phyloP scores from a whole-genome alignment of 2,113 vertebrate genomes.

The Xenopus tropicalis region UCB_Xtro_10.0 CM004443.2:146332501-146333000 shows the following conservation, averaged over 20 bases:
- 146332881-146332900: not conserved
- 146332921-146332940: not conserved
- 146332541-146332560: too few relatives aligned
- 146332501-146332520: too few relatives aligned
- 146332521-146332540: too few relatives aligned
- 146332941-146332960: constrained; percentile 27
- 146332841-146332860: not conserved
- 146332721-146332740: not conserved
- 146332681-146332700: too few relatives aligned
- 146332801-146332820: not conserved
- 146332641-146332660: too few relatives aligned
- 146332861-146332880: not conserved
- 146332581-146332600: too few relatives aligned
- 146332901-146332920: constrained; percentile 6
- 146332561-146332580: too few relatives aligned
- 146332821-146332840: not conserved
- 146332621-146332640: too few relatives aligned
- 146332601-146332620: too few relatives aligned
- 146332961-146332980: constrained; percentile 21
- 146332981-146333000: constrained; percentile 27
- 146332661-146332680: too few relatives aligned
- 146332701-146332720: not conserved
- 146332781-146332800: not conserved
- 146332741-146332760: too few relatives aligned
- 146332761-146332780: not conserved